phyloP scores from a whole-genome alignment of 2,113 vertebrate species.

The Podocnemis expansa region DNA sequence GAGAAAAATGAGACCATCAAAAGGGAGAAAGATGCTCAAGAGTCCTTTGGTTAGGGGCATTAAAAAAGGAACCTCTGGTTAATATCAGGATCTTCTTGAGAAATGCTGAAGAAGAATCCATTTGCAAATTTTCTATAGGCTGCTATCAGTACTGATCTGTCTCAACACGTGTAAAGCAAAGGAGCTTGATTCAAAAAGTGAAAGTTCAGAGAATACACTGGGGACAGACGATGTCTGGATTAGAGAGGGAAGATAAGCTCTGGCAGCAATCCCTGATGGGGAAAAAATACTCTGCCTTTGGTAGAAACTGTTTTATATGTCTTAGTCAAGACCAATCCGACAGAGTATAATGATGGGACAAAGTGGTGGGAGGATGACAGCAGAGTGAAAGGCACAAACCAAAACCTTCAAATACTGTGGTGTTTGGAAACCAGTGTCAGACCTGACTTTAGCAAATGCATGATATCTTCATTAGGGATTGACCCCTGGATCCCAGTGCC shows the following conservation, averaged over 20 bases:
- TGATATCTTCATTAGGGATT: accelerated
- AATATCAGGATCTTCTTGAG: too few relatives aligned
- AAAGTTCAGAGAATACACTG: conserved; percentile 1
- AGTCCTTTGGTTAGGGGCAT: neutral
- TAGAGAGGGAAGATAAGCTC: neutral
- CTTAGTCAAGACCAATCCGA: neutral
- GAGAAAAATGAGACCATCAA: accelerated
- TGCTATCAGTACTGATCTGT: neutral
- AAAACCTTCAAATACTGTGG: accelerated
- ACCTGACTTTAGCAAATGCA: neutral
- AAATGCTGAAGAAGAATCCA: neutral
- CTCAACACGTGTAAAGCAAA: accelerated
- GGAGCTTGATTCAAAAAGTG: neutral
- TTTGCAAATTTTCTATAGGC: conserved; percentile 14
- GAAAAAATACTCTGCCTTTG: conserved; percentile 17
- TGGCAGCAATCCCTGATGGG: neutral
- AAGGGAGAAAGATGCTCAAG: neutral
- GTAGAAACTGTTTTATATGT: neutral
- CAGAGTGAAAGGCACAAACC: neutral
- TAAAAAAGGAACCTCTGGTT: neutral
- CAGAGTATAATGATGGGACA: neutral
- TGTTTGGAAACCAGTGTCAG: neutral
- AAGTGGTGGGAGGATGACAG: neutral
- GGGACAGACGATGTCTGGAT: conserved; percentile 17
- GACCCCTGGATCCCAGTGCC: neutral